Percentiles rank a stretch among this genome's conserved stretches.
Evolutionary conservation across 2,113 vertebrate species (phyloP).

Genomic region (Fulica atra): DNA sequence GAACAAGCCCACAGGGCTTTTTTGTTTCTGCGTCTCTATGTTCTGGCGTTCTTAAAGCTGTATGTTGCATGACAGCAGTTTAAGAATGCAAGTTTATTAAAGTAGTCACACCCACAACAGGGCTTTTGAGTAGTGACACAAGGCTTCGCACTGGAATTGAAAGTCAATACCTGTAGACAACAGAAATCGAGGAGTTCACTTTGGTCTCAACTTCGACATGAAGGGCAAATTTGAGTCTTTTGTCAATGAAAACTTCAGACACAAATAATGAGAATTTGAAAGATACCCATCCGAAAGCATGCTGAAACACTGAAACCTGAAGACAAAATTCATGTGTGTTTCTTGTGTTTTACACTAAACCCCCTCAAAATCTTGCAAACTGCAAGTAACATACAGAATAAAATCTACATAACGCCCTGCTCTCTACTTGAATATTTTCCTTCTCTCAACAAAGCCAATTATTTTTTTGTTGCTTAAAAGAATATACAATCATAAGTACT

Average conservation of each 20-base stretch:
- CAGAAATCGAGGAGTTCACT: neutral
- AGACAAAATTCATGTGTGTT: neutral
- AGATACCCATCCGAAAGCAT: neutral
- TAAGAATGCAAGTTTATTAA: conserved; percentile 45
- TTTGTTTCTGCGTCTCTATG: conserved; percentile 11
- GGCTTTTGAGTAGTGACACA: neutral
- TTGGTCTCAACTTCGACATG: neutral
- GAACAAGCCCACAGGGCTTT: conserved; percentile 49
- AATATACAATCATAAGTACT: neutral
- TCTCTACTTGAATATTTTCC: neutral
- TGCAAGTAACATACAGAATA: neutral
- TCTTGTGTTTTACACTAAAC: neutral
- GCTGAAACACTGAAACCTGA: neutral
- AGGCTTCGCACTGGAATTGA: neutral
- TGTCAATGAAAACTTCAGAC: neutral
- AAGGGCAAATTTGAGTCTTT: neutral
- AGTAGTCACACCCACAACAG: neutral
- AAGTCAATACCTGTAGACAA: neutral
- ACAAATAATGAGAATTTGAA: neutral
- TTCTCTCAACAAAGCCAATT: neutral
- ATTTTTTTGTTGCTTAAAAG: neutral
- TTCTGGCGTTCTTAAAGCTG: conserved; percentile 25
- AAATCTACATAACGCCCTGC: neutral
- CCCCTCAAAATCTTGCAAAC: neutral
- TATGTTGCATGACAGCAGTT: neutral